Base-by-base conservation (phyloP, 1,140 invertebrate genomes). In the Hormaphis cornu region DNA sequence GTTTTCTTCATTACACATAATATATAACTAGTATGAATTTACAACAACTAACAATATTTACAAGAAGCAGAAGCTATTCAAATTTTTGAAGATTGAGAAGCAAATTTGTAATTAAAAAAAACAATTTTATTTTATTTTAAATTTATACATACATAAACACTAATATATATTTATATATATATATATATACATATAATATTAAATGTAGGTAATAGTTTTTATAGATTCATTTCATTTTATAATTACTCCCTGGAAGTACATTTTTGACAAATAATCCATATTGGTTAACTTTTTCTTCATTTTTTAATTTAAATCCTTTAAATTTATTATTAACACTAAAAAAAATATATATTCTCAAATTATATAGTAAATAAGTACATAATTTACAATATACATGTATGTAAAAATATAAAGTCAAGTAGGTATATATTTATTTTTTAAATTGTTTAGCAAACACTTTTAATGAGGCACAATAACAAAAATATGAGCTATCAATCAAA, bases 401-500 rank as follows among this genome's bases (percentile, higher is more conserved):
- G 22, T 12, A 56, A 22, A 8, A 44, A 24, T 56, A 6, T 37
- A 14, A 54, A 20, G 0, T 37, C 16, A 56, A 22, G 16, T 22
- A 56, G 8, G 20, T 22, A 35, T 58, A 22, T 24, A 9, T 24
- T 9, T 24, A 35, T 56, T 56, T 35, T 56, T 24, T 24, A 56
- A 24, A 40, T 37, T 70, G 81, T 82, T 50, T 77, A 91, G 88
- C 84, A 86, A 78, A 90, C 89, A 1, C 78, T 92, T 46, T 90
- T 90, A 28, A 86, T 92, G 83, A 81, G 90, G 72, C 90, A 93
- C 77, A 92, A 92, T 76, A 85, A 89, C 75, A 85, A 91, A 5
- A 86, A 91, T 75, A 91, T 74, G 83, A 86, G 0, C 89, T 88
- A 74, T 81, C 86, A 0, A 87, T 88, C 0, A 80, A 92, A 42